Base-by-base conservation (phyloP, 2,113 vertebrate species). In the Tragelaphus imberbis region DNA sequence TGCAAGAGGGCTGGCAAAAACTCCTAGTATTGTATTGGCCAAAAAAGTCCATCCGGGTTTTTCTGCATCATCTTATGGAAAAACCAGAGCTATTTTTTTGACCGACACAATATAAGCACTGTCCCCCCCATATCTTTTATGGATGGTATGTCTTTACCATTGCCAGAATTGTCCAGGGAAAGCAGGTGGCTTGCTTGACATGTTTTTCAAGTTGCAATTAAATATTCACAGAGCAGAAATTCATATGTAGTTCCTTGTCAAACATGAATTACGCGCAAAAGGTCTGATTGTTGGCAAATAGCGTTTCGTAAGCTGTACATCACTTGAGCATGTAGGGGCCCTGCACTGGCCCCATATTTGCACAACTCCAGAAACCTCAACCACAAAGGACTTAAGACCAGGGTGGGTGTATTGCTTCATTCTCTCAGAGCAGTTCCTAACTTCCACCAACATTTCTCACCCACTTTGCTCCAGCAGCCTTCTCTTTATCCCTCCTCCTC, bases 121-220 rank as follows among this genome's bases (percentile, higher is more conserved):
- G 4, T 11, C 21, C 13, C 10, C n/a, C n/a, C 36, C 5, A n/a
- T 23, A 61, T 21, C 30, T 75, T 87, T 87, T 49, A 53, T n/a
- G 49, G 63, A 93, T 25, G 61, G 88, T 51, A 94, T 56, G 14
- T 93, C 44, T 93, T 85, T 61, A 85, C 51, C 11, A 47, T 12
- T 21, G 2, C 86, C 55, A 84, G 28, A 92, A 96, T 25, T n/a
- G 80, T 86, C 84, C 56, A 33, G 85, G 75, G 86, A 84, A 84
- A 61, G 27, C 21, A 21, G 49, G 58, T 85, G 47, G 40, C 61
- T 93, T 93, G 30, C 44, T 95, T 88, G 61, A 81, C 84, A 55
- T 65, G 85, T 75, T 94, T 95, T 93, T 56, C n/a, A 88, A 97
- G 68, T 58, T 96, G 63, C 40, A 68, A 92, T 93, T 97, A 96